Conservation (phyloP, 2,797 vertebrate genomes). For the Fringilla coelebs region DNA sequence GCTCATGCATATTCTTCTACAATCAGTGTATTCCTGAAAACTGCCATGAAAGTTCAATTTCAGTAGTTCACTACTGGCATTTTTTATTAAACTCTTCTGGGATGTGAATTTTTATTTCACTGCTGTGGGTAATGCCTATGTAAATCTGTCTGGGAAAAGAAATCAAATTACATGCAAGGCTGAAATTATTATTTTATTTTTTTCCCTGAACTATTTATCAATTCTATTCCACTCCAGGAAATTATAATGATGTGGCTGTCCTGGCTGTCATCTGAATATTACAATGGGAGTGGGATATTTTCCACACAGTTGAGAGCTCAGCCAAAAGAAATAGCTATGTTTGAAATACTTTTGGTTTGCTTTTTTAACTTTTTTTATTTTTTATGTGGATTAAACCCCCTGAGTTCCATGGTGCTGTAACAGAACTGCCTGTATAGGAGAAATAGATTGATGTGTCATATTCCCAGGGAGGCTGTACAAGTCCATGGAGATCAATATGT, state of each 20-base stretch:
- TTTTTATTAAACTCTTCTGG: not conserved
- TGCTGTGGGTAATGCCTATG: not conserved
- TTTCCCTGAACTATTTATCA: not conserved
- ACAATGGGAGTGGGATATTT: not conserved
- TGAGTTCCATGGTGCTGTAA: not conserved
- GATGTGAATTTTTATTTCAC: not conserved
- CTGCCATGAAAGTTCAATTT: not conserved
- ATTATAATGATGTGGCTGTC: not conserved
- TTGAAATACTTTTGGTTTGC: not conserved
- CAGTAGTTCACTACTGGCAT: not conserved
- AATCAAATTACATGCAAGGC: not conserved
- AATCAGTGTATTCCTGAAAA: not conserved
- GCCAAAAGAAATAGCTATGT: not conserved
- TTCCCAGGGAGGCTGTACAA: not conserved
- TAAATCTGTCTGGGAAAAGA: conserved; percentile 1
- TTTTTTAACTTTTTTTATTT: not conserved
- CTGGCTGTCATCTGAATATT: conserved; percentile 20
- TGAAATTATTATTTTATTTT: not conserved
- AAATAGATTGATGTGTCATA: not conserved
- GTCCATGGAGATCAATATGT: not conserved
- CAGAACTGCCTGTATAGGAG: not conserved
- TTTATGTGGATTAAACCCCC: not conserved
- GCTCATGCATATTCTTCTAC: not conserved
- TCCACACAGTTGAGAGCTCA: not conserved
- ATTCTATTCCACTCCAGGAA: not conserved